Evolutionary conservation across 2,888 invertebrate genomes (phyloP).

Genomic region (Osmoderma eremita): DNA sequence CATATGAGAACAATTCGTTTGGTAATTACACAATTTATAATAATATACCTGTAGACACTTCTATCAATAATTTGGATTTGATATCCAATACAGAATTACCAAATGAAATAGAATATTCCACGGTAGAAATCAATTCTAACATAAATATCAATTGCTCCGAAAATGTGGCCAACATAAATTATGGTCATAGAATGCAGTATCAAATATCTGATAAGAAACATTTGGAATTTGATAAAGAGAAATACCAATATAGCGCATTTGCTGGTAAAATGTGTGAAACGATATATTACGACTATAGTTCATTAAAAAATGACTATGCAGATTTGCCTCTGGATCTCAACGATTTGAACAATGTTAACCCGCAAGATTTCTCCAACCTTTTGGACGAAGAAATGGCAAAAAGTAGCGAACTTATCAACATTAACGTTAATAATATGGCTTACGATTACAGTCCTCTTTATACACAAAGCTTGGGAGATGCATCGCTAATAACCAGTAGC

Average conservation of each 20-base stretch:
- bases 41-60: constrained; percentile 13
- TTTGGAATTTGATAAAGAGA: constrained; percentile 55
- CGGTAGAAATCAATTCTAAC: constrained; percentile 57
- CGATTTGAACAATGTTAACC: constrained; percentile 60
- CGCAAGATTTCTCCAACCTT: constrained; percentile 66
- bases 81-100: constrained; percentile 51
- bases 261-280: constrained; percentile 60
- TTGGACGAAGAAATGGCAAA: constrained; percentile 66
- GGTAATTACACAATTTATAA: constrained; percentile 36
- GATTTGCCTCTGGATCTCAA: constrained; percentile 61
- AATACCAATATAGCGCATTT: constrained; percentile 54
- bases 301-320: constrained; percentile 59
- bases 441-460: constrained; percentile 55
- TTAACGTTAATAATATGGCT: constrained; percentile 53
- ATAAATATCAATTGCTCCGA: constrained; percentile 54
- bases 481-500: constrained; percentile 57
- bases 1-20: constrained; percentile 31
- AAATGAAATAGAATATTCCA: constrained; percentile 59
- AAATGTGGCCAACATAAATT: constrained; percentile 49
- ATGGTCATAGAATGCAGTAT: constrained; percentile 55
- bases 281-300: constrained; percentile 61
- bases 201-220: constrained; percentile 55
- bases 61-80: constrained; percentile 33
- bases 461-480: constrained; percentile 43
- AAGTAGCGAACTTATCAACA: constrained; percentile 56